Evolutionary conservation across 1,140 invertebrate species (phyloP), one percentile per base, ranked within the genome.

Genomic region (Papilio machaon): DNA sequence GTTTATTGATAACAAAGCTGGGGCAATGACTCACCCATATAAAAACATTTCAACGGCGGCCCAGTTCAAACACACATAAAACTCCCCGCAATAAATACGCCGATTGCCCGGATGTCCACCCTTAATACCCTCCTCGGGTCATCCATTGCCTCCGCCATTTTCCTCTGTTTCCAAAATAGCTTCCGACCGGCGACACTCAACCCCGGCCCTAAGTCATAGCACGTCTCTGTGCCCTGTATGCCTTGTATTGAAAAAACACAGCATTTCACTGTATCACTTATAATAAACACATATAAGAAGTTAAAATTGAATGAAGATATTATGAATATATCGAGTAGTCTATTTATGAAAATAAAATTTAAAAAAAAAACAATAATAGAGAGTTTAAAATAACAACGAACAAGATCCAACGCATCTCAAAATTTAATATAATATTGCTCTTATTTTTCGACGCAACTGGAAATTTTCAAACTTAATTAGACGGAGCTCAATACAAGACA

Each of bases 151-250:
- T 49, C 80, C 80, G 77, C 80, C 80, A 82, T 83, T 83, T 82
- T 83, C 77, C 77, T 70, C 73, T 83, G 84, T 85, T 78, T 82
- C 81, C 77, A 79, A 84, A 85, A 84, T 85, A 85, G 81, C 81
- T 81, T 35, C 64, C 23, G 60, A 11, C 49, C 49, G 49, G 49
- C 19, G 8, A 30, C 19, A 7, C 54, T 58, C 23, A 7, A 3
- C 23, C 8, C 60, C 60, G 5, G 54, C 17, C 2, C n/a, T 6
- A 30, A 30, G 23, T 30, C 23, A 30, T 30, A 30, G 60, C 17
- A 8, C n/a, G 54, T 58, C 58, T 23, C 19, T 30, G 8, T 13
- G 60, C 23, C 64, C 64, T 35, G 2, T 52, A 15, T 11, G 1
- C 30, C 64, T 15, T 67, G 30, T 35, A 67, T 15, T 3, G 23